Base-by-base conservation (phyloP, 2,888 invertebrate genomes). In the Macrophya annulata region DNA sequence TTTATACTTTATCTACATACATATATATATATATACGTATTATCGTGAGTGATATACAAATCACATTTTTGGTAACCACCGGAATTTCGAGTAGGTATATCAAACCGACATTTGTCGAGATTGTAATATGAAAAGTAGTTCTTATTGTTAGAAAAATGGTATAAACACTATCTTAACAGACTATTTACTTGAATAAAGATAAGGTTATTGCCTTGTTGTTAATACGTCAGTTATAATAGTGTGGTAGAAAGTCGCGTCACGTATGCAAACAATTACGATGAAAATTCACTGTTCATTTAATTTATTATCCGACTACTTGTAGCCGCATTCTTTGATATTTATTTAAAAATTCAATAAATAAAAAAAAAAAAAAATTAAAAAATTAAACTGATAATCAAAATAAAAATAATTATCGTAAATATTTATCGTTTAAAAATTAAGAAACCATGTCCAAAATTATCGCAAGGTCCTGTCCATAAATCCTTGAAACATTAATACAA, bases 181-280 rank as follows among this genome's bases (percentile, higher is more conserved):
- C 21, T 81, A 25, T 81, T 81, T 59, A 51, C 59, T 81, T 81
- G 21, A 81, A 62, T 43, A n/a, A 31, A 81, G 81, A 81, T 81
- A 81, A 81, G 81, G 59, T 81, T 81, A 81, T 81, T 62, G 81
- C 43, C 81, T 81, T 62, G 62, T 62, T 37, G 55, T 79, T 79
- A 76, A 55, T 59, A 55, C 79, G 55, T 51, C 55, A 55, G 37
- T 59, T 40, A 40, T 55, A 40, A 55, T 55, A 17, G 55, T 79
- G 37, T 25, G 31, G 79, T 79, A 59, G 79, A 79, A 79, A 79
- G 51, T 55, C 79, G 59, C 79, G 79, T 79, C 79, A 79, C 59
- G n/a, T 31, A 55, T 25, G 79, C 31, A 79, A 79, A 79, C 59
- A 79, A 79, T 79, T 15, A 1, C 31, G 37, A 79, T 21, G n/a